phyloP scores from a whole-genome alignment of 2,113 vertebrate species.

The Catharus fuscescens region DNA sequence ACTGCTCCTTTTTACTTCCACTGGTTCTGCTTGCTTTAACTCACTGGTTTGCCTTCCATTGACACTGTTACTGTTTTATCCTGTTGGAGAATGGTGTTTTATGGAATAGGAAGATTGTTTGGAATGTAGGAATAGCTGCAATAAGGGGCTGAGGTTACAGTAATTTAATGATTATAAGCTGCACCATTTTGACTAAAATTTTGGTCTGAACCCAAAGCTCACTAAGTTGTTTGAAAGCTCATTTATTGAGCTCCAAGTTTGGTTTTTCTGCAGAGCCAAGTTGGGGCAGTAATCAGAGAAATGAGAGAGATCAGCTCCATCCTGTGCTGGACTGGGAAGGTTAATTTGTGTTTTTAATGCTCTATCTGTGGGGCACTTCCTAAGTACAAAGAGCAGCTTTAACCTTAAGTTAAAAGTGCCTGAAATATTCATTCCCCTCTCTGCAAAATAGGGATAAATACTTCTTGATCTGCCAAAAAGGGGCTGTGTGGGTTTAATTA shows the following conservation, averaged over 20 bases:
- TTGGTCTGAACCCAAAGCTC: neutral
- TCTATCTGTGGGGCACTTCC: neutral
- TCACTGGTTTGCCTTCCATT: neutral
- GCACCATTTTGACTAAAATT: no score
- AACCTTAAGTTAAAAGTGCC: neutral
- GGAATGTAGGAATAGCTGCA: neutral
- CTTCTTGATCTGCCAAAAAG: constrained; percentile 28
- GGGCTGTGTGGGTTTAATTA: constrained; percentile 63
- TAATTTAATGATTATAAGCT: no score
- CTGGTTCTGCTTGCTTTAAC: neutral
- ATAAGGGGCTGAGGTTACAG: neutral
- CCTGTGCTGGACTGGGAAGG: neutral
- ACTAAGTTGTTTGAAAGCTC: neutral
- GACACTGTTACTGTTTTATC: neutral
- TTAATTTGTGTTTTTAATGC: neutral
- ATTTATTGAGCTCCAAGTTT: neutral
- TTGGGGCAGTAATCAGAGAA: neutral
- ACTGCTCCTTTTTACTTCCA: neutral
- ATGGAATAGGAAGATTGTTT: neutral
- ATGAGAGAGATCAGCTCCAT: neutral
- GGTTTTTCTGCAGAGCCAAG: neutral
- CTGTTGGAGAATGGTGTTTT: neutral
- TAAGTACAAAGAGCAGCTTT: neutral
- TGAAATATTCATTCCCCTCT: neutral
- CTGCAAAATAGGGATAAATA: constrained; percentile 14